Evolutionary conservation across 2,888 invertebrate species (phyloP).

Genomic region (Diplolepis rosae): DNA sequence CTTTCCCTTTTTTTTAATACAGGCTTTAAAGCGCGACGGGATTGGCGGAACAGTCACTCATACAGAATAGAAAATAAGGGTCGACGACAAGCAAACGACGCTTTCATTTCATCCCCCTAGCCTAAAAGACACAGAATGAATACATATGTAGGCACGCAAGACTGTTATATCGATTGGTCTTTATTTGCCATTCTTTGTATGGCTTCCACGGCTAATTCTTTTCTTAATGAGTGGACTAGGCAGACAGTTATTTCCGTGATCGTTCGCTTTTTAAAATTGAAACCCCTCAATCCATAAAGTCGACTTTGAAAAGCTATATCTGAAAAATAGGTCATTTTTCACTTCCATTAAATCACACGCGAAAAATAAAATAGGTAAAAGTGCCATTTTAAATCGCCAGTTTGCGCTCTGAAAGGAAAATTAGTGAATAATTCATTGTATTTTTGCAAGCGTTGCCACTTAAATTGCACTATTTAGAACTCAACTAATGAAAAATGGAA

Average conservation of each 20-base stretch:
- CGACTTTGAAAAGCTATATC: not conserved
- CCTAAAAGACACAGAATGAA: conserved; percentile 11
- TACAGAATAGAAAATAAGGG: conserved; percentile 26
- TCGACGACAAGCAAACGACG: not conserved
- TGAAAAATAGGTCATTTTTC: not conserved
- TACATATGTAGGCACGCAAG: not conserved
- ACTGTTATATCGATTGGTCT: conserved; percentile 17
- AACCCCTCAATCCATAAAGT: too few relatives aligned
- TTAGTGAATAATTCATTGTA: too few relatives aligned
- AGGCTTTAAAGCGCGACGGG: not conserved
- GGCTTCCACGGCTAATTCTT: conserved; percentile 23
- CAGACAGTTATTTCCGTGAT: not conserved
- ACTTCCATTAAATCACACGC: too few relatives aligned
- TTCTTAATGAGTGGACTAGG: not conserved
- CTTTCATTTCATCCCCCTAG: not conserved
- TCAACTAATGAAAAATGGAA: too few relatives aligned
- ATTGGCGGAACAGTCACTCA: conserved; percentile 11
- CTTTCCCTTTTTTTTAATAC: not conserved
- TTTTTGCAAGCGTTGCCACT: too few relatives aligned
- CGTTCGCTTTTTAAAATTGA: not conserved
- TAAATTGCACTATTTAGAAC: too few relatives aligned
- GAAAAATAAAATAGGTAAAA: too few relatives aligned
- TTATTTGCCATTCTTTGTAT: not conserved
- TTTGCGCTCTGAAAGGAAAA: too few relatives aligned
- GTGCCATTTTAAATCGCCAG: too few relatives aligned